phyloP scores from a whole-genome alignment of 2,888 invertebrate genomes.

The Cantharis lateralis region DNA sequence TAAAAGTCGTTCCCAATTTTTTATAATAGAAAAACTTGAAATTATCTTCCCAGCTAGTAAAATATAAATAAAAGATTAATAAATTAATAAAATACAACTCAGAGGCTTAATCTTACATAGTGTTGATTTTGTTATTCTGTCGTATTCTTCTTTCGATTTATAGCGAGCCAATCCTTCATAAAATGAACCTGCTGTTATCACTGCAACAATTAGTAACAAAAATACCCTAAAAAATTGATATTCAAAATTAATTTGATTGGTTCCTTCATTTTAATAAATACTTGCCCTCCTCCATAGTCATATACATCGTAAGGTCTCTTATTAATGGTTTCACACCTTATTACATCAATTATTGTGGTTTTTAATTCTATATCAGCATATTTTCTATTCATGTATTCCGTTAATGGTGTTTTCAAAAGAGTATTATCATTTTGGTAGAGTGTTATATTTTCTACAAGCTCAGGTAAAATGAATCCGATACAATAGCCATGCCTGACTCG shows the following conservation, averaged over 20 bases:
- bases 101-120: neutral
- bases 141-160: neutral
- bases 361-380: conserved; percentile 35
- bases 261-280: neutral
- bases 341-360: conserved; percentile 32
- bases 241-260: neutral
- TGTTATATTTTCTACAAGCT: conserved; percentile 14
- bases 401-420: conserved; percentile 14
- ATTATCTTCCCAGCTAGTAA: conserved; percentile 16
- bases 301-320: conserved; percentile 35
- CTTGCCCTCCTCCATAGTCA: conserved; percentile 42
- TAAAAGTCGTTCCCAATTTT: conserved; percentile 25
- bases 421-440: conserved; percentile 1
- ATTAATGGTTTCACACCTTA: conserved; percentile 39
- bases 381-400: conserved; percentile 41
- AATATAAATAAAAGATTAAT: neutral
- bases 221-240: neutral
- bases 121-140: neutral
- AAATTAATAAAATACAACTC: neutral
- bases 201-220: neutral
- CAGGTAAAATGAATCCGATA: conserved; percentile 39
- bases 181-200: neutral
- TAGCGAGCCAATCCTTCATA: neutral
- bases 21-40: conserved; percentile 24
- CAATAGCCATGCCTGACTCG: conserved; percentile 45